Percentiles rank a stretch among this genome's conserved stretches.
Conservation (phyloP, 2,888 invertebrate genomes). For the Drepanosiphum platanoidis region DNA sequence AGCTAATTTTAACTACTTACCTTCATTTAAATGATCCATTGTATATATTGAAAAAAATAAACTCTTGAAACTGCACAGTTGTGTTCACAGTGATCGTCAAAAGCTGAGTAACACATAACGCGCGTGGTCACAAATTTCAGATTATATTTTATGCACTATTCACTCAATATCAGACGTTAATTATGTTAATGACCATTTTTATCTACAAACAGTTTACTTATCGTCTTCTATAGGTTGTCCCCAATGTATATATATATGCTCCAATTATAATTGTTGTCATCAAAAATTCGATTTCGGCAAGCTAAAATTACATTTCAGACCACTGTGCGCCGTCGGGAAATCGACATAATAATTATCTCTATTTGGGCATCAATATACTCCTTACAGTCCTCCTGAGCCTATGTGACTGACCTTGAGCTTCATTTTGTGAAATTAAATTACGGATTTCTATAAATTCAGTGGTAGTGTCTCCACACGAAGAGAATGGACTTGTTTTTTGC, state of each 20-base stretch:
- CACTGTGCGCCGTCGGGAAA: too few species aligned
- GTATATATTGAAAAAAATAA: background rate
- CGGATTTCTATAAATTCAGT: too few species aligned
- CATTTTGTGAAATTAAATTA: too few species aligned
- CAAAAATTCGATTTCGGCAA: constrained; percentile 13
- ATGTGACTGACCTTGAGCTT: too few species aligned
- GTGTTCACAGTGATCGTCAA: constrained; percentile 5
- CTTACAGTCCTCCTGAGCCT: too few species aligned
- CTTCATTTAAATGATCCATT: background rate
- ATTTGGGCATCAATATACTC: too few species aligned
- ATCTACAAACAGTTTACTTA: constrained; percentile 16
- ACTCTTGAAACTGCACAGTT: background rate
- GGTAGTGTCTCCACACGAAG: too few species aligned
- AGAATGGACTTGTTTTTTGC: too few species aligned
- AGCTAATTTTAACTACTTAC: background rate
- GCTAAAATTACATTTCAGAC: constrained; percentile 3
- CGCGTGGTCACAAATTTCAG: background rate
- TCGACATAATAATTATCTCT: too few species aligned
- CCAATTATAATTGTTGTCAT: constrained; percentile 10
- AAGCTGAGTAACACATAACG: background rate
- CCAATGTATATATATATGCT: background rate
- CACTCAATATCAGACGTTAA: background rate
- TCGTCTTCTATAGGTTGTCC: constrained; percentile 9
- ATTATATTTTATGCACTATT: background rate
- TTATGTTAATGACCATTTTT: constrained; percentile 1